Percentiles rank a stretch among this genome's conserved stretches.
Evolutionary conservation across 2,888 invertebrate species (phyloP).

Genomic region (Acanthacorydalis orientalis): DNA sequence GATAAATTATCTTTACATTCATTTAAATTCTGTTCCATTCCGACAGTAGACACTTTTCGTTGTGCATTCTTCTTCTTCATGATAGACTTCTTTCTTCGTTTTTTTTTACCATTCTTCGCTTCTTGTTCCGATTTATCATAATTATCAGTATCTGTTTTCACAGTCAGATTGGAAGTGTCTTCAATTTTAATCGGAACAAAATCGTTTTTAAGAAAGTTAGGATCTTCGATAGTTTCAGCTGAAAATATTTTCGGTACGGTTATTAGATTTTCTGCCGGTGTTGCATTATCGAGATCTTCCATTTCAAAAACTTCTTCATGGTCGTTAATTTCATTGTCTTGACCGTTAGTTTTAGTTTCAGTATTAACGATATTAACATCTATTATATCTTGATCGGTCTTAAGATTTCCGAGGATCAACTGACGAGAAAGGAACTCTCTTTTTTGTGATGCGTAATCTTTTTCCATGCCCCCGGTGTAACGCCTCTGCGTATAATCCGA

Average conservation of each 20-base stretch:
- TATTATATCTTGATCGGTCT: conserved; percentile 15
- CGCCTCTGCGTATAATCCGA: conserved; percentile 48
- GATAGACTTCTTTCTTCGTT: conserved; percentile 59
- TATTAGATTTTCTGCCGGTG: conserved; percentile 28
- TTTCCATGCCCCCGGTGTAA: conserved; percentile 26
- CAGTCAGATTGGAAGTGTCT: neutral
- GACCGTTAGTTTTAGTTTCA: conserved; percentile 20
- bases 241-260: conserved; percentile 31
- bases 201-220: conserved; percentile 42
- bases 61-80: conserved; percentile 65
- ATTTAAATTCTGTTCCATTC: conserved; percentile 19
- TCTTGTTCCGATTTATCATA: conserved; percentile 23
- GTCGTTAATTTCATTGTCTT: conserved; percentile 12
- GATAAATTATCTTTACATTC: conserved; percentile 24
- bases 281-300: conserved; percentile 40
- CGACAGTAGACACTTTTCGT: conserved; percentile 47
- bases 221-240: conserved; percentile 33
- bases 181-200: conserved; percentile 39
- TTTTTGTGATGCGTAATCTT: conserved; percentile 16
- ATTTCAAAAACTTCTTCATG: conserved; percentile 50
- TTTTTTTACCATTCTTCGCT: conserved; percentile 48
- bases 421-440: conserved; percentile 25
- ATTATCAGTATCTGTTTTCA: conserved; percentile 5
- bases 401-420: conserved; percentile 25
- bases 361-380: conserved; percentile 19